Percentiles rank a stretch among this genome's conserved stretches.
Evolutionary conservation across 2,113 vertebrate species (phyloP).

Genomic region (Uria aalge): DNA sequence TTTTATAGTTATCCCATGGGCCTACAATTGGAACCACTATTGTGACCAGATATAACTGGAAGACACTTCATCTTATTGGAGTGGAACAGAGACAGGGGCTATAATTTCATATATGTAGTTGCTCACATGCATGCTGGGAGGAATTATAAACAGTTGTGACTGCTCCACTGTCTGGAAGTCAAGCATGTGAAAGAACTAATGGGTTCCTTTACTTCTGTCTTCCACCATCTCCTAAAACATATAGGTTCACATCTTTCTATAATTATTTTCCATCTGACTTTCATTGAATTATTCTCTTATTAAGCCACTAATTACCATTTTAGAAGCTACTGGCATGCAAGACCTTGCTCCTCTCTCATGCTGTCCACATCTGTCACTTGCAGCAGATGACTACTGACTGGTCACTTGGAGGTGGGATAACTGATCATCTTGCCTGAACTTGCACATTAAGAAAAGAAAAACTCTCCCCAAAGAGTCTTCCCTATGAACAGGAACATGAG

Average conservation of each 20-base stretch:
- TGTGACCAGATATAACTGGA: background rate
- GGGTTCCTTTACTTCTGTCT: background rate
- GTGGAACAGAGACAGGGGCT: background rate
- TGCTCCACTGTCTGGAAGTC: background rate
- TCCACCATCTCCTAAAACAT: background rate
- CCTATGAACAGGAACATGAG: rapidly evolving
- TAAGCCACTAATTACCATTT: background rate
- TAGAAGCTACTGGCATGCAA: background rate
- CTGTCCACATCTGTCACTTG: background rate
- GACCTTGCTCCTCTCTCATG: background rate
- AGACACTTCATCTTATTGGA: background rate
- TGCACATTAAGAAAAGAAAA: background rate
- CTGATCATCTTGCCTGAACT: background rate
- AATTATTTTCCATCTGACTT: background rate
- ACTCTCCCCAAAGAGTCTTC: background rate
- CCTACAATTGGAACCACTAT: background rate
- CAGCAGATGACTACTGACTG: background rate
- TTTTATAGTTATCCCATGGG: background rate
- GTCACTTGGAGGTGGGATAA: background rate
- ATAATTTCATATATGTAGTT: background rate
- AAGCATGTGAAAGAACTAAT: background rate
- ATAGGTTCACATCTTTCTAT: background rate
- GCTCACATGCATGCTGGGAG: background rate
- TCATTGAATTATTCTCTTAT: background rate
- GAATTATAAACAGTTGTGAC: background rate